Evolutionary conservation across 1,140 invertebrate genomes (phyloP).

Genomic region (Meloidogyne chitwoodi): DNA sequence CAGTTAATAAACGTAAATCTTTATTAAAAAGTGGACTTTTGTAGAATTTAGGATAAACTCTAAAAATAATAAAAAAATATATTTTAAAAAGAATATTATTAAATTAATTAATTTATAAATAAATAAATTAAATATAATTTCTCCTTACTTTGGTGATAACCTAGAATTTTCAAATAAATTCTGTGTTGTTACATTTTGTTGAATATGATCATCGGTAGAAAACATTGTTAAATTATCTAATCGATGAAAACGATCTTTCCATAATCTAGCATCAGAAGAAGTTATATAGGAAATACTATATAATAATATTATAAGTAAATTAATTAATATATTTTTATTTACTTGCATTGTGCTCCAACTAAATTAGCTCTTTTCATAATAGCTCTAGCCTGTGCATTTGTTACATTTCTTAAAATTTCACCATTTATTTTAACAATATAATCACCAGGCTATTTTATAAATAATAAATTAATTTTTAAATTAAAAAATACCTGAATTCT

Average conservation of each 20-base stretch:
- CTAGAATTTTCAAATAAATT: conserved; percentile 19
- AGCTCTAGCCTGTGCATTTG: conserved; percentile 68
- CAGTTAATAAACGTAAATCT: background rate
- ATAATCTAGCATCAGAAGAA: conserved; percentile 63
- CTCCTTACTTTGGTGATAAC: conserved; percentile 63
- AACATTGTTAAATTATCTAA: conserved; percentile 11
- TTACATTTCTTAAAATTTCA: conserved; percentile 68
- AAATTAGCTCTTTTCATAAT: conserved; percentile 68
- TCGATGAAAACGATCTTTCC: conserved; percentile 56
- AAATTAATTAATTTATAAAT: background rate
- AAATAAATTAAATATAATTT: background rate
- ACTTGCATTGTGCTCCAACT: conserved; percentile 65
- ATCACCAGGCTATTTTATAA: conserved; percentile 59
- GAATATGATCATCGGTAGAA: background rate
- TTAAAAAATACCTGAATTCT: conserved; percentile 61
- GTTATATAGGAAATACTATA: conserved; percentile 66
- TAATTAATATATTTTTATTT: conserved; percentile 30
- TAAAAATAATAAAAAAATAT: conserved; percentile 38
- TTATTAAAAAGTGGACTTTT: conserved; percentile 55
- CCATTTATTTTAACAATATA: conserved; percentile 67
- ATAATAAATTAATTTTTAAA: background rate
- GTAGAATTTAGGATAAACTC: conserved; percentile 64
- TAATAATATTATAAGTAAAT: no score
- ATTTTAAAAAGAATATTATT: background rate
- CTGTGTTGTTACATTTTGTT: background rate